Evolutionary conservation across 2,113 vertebrate species (phyloP).

Genomic region (Pampusana beccarii): DNA sequence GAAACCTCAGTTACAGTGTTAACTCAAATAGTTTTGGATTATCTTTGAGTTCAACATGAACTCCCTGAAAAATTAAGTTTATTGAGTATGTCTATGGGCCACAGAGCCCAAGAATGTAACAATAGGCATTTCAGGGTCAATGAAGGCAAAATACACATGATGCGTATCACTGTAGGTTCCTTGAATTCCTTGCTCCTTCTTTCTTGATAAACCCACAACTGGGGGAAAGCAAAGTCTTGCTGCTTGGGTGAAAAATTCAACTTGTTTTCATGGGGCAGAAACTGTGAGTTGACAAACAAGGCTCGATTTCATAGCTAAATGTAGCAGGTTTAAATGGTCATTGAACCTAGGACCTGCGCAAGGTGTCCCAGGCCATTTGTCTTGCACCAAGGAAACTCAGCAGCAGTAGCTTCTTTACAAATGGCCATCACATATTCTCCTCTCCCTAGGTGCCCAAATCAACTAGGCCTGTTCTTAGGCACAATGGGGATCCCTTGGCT

Average conservation of each 20-base stretch:
- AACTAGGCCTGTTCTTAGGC: neutral
- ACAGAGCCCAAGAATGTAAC: neutral
- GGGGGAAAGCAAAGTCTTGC: neutral
- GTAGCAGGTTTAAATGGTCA: neutral
- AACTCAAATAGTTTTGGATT: neutral
- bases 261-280: neutral
- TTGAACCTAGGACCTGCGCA: neutral
- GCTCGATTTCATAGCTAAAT: neutral
- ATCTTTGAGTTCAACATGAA: neutral
- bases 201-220: neutral
- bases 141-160: neutral
- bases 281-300: neutral
- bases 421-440: neutral
- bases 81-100: neutral
- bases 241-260: neutral
- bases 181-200: neutral
- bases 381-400: neutral
- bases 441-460: neutral
- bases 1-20: neutral
- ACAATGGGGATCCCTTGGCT: neutral
- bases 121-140: neutral
- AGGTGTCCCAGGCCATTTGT: neutral
- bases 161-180: neutral
- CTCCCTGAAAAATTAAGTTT: neutral
- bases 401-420: neutral